Evolutionary conservation across 2,113 vertebrate genomes (phyloP).

Genomic region (Zingel zingel): DNA sequence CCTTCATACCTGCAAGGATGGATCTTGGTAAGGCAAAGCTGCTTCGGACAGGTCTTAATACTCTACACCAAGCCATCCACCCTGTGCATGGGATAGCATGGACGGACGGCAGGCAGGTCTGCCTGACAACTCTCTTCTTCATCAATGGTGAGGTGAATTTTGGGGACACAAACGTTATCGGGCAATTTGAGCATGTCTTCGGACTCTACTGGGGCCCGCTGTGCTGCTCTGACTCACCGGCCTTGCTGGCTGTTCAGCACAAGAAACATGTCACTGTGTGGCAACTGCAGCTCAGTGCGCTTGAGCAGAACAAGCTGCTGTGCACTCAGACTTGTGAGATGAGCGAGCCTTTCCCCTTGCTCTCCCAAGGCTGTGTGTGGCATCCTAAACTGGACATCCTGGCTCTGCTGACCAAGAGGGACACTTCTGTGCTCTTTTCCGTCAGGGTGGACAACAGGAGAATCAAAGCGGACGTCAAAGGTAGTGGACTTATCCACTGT

Average conservation of each 20-base stretch:
- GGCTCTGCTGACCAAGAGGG: slow-evolving; percentile 89
- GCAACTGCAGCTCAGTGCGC: slow-evolving; percentile 88
- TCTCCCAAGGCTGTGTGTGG: slow-evolving; percentile 95
- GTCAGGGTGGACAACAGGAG: slow-evolving; percentile 86
- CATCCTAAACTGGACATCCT: slow-evolving; percentile 91
- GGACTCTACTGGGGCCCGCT: slow-evolving; percentile 92
- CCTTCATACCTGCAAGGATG: slow-evolving; percentile 81
- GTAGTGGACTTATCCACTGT: slow-evolving; percentile 89
- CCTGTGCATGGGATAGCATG: slow-evolving; percentile 93
- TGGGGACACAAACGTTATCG: slow-evolving; percentile 92
- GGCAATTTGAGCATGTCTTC: slow-evolving; percentile 92
- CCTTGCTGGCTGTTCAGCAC: slow-evolving; percentile 93
- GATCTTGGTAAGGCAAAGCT: slow-evolving; percentile 95
- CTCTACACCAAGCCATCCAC: slow-evolving; percentile 92
- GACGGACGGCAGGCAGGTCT: slow-evolving; percentile 95
- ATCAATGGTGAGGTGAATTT: slow-evolving; percentile 86
- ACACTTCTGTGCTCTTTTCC: slow-evolving; percentile 88
- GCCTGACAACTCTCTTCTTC: slow-evolving; percentile 87
- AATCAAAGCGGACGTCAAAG: slow-evolving; percentile 88
- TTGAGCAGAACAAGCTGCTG: slow-evolving; percentile 88
- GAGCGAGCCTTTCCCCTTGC: slow-evolving; percentile 89
- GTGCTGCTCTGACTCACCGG: slow-evolving; percentile 78
- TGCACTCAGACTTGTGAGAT: slow-evolving; percentile 93
- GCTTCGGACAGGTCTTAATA: slow-evolving; percentile 91
- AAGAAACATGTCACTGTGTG: slow-evolving; percentile 91